These are phyloP conservation scores for Arnoldichthys spilopterus DNA, from an alignment of 2,797 vertebrate genomes.

Conservation along the genomic window DNA sequence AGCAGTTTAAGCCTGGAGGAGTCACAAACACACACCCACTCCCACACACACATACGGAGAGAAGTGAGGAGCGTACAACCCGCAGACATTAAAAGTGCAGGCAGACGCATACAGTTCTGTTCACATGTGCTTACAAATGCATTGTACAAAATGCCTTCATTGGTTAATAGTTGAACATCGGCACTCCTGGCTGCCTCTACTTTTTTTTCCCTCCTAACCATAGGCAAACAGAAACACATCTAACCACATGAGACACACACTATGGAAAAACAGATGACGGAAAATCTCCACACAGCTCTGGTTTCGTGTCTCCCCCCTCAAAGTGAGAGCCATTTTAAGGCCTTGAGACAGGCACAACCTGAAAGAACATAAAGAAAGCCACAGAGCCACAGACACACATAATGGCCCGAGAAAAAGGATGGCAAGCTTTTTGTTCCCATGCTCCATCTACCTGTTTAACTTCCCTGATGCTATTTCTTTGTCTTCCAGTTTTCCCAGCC, in stretches of 20 bases:
- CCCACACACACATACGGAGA: constrained; percentile 20
- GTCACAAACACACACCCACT: constrained; percentile 20
- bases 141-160: constrained; percentile 38
- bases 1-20: constrained; percentile 69
- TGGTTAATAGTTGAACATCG: constrained; percentile 45
- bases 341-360: constrained; percentile 58
- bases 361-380: constrained; percentile 61
- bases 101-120: constrained; percentile 36
- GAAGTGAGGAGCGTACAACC: constrained; percentile 35
- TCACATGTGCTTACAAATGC: constrained; percentile 43
- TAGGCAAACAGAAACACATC: constrained; percentile 47
- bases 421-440: constrained; percentile 61
- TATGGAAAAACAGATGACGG: constrained; percentile 64
- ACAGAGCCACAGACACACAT: constrained; percentile 41
- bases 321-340: constrained; percentile 72
- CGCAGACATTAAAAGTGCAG: constrained; percentile 40
- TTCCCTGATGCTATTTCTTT: constrained; percentile 47
- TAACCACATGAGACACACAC: constrained; percentile 59
- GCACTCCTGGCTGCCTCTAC: constrained; percentile 28
- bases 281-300: constrained; percentile 69
- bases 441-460: constrained; percentile 47
- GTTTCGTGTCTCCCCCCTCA: constrained; percentile 69
- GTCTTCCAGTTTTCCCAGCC: constrained; percentile 51
- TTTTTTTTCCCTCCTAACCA: constrained; percentile 33
- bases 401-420: constrained; percentile 15